A percentile compares a stretch with the other conserved stretches of the same genome.
Evolutionary conservation across 2,113 vertebrate species (phyloP).

Genomic region (Poeciliopsis turrubarensis): DNA sequence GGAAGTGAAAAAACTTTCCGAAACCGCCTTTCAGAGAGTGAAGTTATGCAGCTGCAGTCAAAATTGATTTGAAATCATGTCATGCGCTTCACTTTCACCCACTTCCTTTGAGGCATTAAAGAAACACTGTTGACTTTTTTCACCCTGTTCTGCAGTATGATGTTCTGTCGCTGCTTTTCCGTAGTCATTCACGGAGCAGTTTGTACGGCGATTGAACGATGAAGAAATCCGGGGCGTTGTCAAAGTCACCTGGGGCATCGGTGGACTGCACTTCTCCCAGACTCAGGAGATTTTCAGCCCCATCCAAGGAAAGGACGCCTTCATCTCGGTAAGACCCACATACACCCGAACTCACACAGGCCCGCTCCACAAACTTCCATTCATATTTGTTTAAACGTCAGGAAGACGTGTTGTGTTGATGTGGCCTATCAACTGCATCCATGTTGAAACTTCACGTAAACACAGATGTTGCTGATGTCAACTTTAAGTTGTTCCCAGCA

Average conservation of each 20-base stretch:
- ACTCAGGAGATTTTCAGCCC: slow-evolving; percentile 82
- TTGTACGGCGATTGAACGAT: slow-evolving; percentile 81
- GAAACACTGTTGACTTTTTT: neutral
- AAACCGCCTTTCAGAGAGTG: no score
- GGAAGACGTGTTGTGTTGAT: neutral
- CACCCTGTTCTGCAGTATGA: neutral
- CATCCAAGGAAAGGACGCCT: slow-evolving; percentile 76
- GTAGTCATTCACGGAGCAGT: slow-evolving; percentile 78
- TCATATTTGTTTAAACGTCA: neutral
- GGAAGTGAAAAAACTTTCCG: no score
- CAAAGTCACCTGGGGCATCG: slow-evolving; percentile 87
- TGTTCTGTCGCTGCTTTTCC: slow-evolving; percentile 10
- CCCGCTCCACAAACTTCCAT: neutral
- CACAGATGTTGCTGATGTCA: neutral
- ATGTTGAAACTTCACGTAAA: neutral
- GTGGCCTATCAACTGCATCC: neutral
- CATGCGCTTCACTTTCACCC: neutral
- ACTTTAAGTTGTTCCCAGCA: neutral
- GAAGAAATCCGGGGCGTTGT: slow-evolving; percentile 80
- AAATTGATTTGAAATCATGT: no score
- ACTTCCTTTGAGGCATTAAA: neutral
- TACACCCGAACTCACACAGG: neutral
- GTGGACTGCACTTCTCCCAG: slow-evolving; percentile 94
- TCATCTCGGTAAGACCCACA: slow-evolving; percentile 68
- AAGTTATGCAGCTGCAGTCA: no score